These are phyloP conservation scores for Trichacis sp. DNA, from an alignment of 2,888 invertebrate species.

Conservation along the genomic window DNA sequence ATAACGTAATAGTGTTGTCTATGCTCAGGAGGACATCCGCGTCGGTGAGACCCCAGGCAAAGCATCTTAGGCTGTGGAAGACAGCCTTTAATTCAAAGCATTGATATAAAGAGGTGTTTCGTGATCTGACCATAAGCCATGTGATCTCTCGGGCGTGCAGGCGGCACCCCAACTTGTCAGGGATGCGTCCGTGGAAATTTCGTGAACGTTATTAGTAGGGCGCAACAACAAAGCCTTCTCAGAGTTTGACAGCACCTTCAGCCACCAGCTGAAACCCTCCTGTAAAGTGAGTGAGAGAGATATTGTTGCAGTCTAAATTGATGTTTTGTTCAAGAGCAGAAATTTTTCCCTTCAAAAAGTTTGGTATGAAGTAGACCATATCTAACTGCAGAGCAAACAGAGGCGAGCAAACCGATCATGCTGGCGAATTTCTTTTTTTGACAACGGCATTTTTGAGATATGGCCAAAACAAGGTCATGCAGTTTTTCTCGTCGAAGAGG, in stretches of 20 bases:
- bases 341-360: not conserved
- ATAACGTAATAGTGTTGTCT: constrained; percentile 24
- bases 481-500: not conserved
- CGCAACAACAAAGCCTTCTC: not conserved
- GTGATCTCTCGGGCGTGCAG: constrained; percentile 8
- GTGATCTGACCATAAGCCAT: constrained; percentile 18
- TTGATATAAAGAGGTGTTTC: constrained; percentile 16
- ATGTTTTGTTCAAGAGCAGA: not conserved
- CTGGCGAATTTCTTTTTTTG: constrained; percentile 12
- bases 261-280: constrained; percentile 4
- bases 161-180: constrained; percentile 22
- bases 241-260: not conserved
- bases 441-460: constrained; percentile 6
- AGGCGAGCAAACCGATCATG: constrained; percentile 23
- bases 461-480: not conserved
- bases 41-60: constrained; percentile 16
- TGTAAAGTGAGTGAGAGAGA: not conserved
- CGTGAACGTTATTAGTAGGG: not conserved
- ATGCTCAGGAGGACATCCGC: constrained; percentile 22
- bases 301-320: not conserved
- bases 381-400: constrained; percentile 23
- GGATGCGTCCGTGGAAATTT: constrained; percentile 21
- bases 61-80: constrained; percentile 20
- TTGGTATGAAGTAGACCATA: constrained; percentile 14
- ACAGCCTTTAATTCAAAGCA: constrained; percentile 20